Evolutionary conservation across 2,113 vertebrate genomes (phyloP).

Genomic region (Scatophagus argus): DNA sequence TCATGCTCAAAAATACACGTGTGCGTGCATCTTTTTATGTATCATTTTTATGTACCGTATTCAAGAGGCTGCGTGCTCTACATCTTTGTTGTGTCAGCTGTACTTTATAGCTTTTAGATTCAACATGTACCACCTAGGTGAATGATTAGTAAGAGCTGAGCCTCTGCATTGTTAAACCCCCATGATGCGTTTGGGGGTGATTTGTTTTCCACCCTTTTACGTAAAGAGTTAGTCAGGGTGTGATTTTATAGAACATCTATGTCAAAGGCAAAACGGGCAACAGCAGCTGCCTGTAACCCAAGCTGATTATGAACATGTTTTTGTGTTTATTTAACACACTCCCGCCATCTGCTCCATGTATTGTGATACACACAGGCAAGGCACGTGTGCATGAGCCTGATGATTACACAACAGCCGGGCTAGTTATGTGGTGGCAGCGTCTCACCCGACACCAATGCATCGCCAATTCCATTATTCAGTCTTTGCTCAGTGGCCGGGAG

Average conservation of each 20-base stretch:
- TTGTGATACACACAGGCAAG: slow-evolving; percentile 65
- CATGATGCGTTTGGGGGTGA: slow-evolving; percentile 5
- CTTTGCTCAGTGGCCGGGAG: slow-evolving; percentile 10
- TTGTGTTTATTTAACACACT: slow-evolving; percentile 81
- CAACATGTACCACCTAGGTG: neutral
- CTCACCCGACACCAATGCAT: slow-evolving; percentile 60
- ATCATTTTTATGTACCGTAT: slow-evolving; percentile 8
- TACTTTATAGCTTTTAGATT: slow-evolving; percentile 29
- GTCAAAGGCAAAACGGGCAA: slow-evolving; percentile 40
- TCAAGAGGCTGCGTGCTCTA: slow-evolving; percentile 7
- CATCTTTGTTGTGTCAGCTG: slow-evolving; percentile 40
- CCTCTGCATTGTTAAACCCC: neutral
- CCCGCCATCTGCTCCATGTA: slow-evolving; percentile 80
- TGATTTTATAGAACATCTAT: slow-evolving; percentile 43
- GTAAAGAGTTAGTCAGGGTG: slow-evolving; percentile 9
- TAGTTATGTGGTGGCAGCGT: slow-evolving; percentile 38
- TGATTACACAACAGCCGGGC: slow-evolving; percentile 74
- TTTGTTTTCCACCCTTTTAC: slow-evolving; percentile 16
- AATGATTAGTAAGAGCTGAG: slow-evolving; percentile 26
- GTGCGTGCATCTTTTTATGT: neutral
- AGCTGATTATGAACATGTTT: slow-evolving; percentile 71
- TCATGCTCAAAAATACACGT: neutral
- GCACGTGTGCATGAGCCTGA: slow-evolving; percentile 69
- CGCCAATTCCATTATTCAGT: slow-evolving; percentile 71
- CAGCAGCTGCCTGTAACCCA: slow-evolving; percentile 75